Conservation (phyloP, 1,140 invertebrate genomes). For the Zaprionus lachaisei region DNA sequence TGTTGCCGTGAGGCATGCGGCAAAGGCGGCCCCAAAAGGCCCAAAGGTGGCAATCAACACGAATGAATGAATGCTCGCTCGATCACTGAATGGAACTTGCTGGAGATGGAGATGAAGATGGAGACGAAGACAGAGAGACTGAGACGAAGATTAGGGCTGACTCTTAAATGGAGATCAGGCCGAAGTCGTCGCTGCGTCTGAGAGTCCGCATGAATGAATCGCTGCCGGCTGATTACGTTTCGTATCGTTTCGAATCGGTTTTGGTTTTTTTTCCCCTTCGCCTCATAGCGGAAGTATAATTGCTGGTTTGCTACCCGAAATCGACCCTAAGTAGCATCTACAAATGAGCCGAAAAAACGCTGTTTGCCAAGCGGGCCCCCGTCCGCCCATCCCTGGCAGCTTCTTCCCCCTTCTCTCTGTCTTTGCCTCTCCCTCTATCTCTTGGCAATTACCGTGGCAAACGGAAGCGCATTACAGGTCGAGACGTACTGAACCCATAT, state of each 20-base stretch:
- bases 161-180: constrained; percentile 26
- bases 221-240: constrained; percentile 23
- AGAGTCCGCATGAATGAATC: constrained; percentile 33
- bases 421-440: background rate
- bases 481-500: constrained; percentile 24
- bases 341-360: constrained; percentile 61
- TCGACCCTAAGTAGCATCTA: constrained; percentile 52
- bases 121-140: constrained; percentile 28
- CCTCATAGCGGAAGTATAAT: constrained; percentile 71
- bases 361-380: constrained; percentile 28
- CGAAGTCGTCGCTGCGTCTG: constrained; percentile 3
- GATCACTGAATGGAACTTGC: constrained; percentile 62
- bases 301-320: constrained; percentile 44
- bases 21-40: constrained; percentile 44
- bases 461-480: constrained; percentile 77
- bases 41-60: constrained; percentile 78
- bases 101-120: background rate
- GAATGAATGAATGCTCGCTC: constrained; percentile 68
- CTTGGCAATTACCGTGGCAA: constrained; percentile 45
- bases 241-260: constrained; percentile 21
- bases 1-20: constrained; percentile 28
- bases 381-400: background rate
- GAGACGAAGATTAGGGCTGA: constrained; percentile 11
- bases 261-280: constrained; percentile 24
- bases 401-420: background rate